Evolutionary conservation across 2,113 vertebrate genomes (phyloP).

Genomic region (Cyprinodon variegatus): DNA sequence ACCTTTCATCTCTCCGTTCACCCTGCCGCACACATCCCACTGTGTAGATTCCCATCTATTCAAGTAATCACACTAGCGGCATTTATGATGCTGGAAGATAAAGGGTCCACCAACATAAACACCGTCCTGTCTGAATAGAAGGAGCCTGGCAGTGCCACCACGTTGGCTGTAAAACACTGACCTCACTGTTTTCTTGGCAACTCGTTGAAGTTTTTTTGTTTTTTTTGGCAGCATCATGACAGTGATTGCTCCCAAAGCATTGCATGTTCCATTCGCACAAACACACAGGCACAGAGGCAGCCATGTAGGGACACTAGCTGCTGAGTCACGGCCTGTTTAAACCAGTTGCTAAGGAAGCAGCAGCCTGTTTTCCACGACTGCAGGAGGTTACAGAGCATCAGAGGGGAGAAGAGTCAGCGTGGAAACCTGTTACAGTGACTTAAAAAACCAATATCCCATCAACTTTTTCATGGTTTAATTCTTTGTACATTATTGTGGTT

Average conservation of each 20-base stretch:
- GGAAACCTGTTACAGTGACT: neutral
- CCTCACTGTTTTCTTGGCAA: slow-evolving; percentile 52
- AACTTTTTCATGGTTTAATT: neutral
- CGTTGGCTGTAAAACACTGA: slow-evolving; percentile 30
- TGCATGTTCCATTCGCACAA: slow-evolving; percentile 30
- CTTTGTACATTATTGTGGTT: neutral
- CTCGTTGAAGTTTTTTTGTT: slow-evolving; percentile 47
- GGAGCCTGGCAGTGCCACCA: slow-evolving; percentile 19
- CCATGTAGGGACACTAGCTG: neutral
- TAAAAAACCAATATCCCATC: neutral
- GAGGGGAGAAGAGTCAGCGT: neutral
- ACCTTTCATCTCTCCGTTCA: slow-evolving; percentile 30
- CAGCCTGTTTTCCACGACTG: slow-evolving; percentile 10
- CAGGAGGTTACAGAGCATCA: neutral
- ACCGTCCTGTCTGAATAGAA: slow-evolving; percentile 9
- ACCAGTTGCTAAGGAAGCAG: slow-evolving; percentile 41
- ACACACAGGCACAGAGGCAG: neutral
- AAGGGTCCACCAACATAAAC: slow-evolving; percentile 18
- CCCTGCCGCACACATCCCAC: neutral
- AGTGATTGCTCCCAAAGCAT: slow-evolving; percentile 42
- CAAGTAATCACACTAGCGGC: slow-evolving; percentile 26
- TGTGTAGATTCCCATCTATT: slow-evolving; percentile 7
- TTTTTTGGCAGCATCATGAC: slow-evolving; percentile 50
- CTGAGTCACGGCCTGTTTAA: slow-evolving; percentile 28
- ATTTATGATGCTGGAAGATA: slow-evolving; percentile 13